A percentile compares a stretch with the other conserved stretches of the same genome.
phyloP scores from a whole-genome alignment of 1,140 invertebrate species.

The Ericerus pela region DNA sequence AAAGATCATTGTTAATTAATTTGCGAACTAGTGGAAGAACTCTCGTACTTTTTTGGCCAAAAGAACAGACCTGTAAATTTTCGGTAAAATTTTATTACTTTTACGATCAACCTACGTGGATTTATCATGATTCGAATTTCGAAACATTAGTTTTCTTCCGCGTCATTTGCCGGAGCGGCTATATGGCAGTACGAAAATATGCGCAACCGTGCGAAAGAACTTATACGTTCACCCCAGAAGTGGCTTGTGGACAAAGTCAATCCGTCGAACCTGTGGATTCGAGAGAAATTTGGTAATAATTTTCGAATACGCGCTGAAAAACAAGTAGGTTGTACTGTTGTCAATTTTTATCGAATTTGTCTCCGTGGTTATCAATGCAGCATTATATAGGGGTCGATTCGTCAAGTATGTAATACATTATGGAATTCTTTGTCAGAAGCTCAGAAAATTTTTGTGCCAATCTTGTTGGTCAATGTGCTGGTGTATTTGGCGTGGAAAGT shows the following conservation, averaged over 20 bases:
- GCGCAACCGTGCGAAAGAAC: background rate
- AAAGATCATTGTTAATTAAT: too few species aligned
- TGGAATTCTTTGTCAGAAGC: conserved; percentile 60
- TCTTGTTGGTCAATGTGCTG: conserved; percentile 59
- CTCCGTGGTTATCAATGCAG: background rate
- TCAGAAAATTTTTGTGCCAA: conserved; percentile 61
- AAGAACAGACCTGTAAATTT: too few species aligned
- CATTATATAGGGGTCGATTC: background rate
- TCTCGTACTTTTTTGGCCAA: too few species aligned
- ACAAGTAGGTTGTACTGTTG: background rate
- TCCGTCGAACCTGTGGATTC: too few species aligned
- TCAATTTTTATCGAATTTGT: too few species aligned
- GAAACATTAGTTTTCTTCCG: background rate
- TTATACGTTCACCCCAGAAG: background rate
- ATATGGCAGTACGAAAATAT: conserved; percentile 15
- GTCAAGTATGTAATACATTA: conserved; percentile 41
- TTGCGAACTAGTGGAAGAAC: too few species aligned
- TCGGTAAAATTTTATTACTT: too few species aligned
- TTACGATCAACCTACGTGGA: too few species aligned
- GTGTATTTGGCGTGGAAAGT: conserved; percentile 74
- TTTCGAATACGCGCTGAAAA: background rate
- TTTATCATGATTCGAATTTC: too few species aligned
- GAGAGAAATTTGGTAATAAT: background rate
- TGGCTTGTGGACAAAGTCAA: too few species aligned
- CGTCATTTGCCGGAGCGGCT: background rate